These are phyloP conservation scores for Drosophila stalkeri DNA, from an alignment of 2,888 invertebrate genomes.

Conservation along the genomic window DNA sequence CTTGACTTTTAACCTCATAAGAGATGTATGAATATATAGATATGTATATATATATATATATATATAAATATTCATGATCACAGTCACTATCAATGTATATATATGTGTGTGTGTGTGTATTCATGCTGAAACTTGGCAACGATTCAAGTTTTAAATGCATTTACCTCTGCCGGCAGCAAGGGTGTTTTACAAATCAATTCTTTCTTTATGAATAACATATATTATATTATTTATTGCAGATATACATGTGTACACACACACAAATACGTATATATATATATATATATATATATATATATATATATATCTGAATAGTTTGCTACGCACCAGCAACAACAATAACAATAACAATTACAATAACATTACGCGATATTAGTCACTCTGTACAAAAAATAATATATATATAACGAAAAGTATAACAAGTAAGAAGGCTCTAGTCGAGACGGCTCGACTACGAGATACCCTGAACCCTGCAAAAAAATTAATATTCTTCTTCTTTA, in stretches of 20 bases:
- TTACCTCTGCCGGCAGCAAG: not conserved
- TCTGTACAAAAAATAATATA: not conserved
- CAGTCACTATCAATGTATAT: not conserved
- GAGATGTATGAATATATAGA: too few relatives aligned
- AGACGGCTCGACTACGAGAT: too few relatives aligned
- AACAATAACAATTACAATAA: not conserved
- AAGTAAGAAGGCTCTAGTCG: too few relatives aligned
- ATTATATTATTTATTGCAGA: not conserved
- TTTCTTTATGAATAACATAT: not conserved
- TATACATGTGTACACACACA: not conserved
- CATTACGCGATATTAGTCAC: not conserved
- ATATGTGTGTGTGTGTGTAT: not conserved
- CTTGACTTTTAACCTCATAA: slow-evolving; percentile 4
- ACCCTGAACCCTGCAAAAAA: too few relatives aligned
- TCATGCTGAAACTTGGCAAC: slow-evolving; percentile 9
- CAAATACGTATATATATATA: too few relatives aligned
- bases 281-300: too few relatives aligned
- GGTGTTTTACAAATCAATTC: slow-evolving; percentile 3
- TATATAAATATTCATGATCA: not conserved
- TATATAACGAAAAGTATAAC: too few relatives aligned
- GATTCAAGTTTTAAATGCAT: slow-evolving; percentile 8
- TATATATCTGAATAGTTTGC: not conserved
- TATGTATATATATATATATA: not conserved
- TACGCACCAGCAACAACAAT: not conserved
- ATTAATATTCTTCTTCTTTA: too few relatives aligned